Base-by-base conservation (phyloP, 2,797 vertebrate species). In the Euthynnus affinis region DNA sequence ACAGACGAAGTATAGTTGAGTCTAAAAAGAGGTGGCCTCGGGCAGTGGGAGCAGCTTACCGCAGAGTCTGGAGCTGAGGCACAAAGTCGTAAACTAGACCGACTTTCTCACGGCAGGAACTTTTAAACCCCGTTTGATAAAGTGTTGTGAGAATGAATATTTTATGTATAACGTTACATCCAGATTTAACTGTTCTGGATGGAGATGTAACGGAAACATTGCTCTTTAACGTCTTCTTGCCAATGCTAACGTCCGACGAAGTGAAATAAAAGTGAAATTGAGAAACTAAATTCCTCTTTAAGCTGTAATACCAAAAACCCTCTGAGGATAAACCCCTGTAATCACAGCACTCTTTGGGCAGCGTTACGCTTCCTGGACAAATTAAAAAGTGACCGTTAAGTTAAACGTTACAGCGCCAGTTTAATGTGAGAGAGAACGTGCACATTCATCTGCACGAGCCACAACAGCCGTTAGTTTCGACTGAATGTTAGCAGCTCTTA, bases 1-100 rank as follows among this genome's bases (percentile, higher is more conserved):
- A 1, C 14, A 57, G 18, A 67, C 23, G 18, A 59, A 60, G 32
- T 46, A 20, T 17, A 42, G 40, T 42, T 42, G 40, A 58, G 58
- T 56, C 22, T 37, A 3, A 62, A 27, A 67, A 67, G 49, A 51
- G 20, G 49, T 51, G 18, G 18, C 49, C n/a, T 51, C 2, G 13
- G 18, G 49, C 49, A 73, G 25, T 25, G 46, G 40, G 55, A 48
- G 46, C n/a, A 7, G 56, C 23, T 48, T 8, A 44, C 56, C 69
- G 13, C 49, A 71, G 5, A 74, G 59, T 49, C 71, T 46, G 66
- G 60, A 75, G 65, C 59, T 76, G 78, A 53, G 66, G 73, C n/a
- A 49, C 53, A 49, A 51, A 67, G 40, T 53, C 62, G 69, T n/a
- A 78, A 83, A 83, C 40, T 10, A 29, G 10, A 6, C 59, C 9